A percentile compares a stretch with the other conserved stretches of the same genome.
Evolutionary conservation across 2,888 invertebrate species (phyloP).

Genomic region (Nowickia ferox): DNA sequence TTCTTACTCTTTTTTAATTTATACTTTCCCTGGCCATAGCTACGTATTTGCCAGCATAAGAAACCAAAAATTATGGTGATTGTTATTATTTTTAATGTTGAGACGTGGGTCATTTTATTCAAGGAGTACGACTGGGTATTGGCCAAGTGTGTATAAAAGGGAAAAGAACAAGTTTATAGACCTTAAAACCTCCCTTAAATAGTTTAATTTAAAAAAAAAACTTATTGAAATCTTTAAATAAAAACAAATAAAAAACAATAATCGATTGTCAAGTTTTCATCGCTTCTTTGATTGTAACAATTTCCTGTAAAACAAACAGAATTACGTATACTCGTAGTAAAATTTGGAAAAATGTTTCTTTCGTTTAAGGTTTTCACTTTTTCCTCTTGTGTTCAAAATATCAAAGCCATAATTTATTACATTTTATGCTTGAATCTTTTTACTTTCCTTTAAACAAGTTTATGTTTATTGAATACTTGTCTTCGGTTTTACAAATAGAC

Average conservation of each 20-base stretch:
- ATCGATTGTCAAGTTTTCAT: too few relatives aligned
- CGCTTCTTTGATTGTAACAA: too few relatives aligned
- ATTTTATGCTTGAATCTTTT: constrained; percentile 30
- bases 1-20: constrained; percentile 15
- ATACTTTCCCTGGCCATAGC: background rate
- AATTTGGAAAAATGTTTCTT: background rate
- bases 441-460: background rate
- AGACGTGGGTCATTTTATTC: background rate
- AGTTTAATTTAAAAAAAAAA: too few relatives aligned
- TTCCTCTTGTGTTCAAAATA: background rate
- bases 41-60: background rate
- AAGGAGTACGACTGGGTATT: too few relatives aligned
- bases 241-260: too few relatives aligned
- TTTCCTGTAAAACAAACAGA: too few relatives aligned
- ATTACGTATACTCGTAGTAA: background rate
- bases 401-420: constrained; percentile 52
- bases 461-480: constrained; percentile 56
- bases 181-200: too few relatives aligned
- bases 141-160: too few relatives aligned
- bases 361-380: too few relatives aligned
- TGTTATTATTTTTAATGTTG: constrained; percentile 49
- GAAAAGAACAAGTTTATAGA: too few relatives aligned
- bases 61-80: constrained; percentile 50
- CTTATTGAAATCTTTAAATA: too few relatives aligned
- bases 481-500: constrained; percentile 57